Evolutionary conservation across 1,140 invertebrate genomes (phyloP), one percentile per base, ranked within the genome.

Genomic region (Ceratina australensis): DNA sequence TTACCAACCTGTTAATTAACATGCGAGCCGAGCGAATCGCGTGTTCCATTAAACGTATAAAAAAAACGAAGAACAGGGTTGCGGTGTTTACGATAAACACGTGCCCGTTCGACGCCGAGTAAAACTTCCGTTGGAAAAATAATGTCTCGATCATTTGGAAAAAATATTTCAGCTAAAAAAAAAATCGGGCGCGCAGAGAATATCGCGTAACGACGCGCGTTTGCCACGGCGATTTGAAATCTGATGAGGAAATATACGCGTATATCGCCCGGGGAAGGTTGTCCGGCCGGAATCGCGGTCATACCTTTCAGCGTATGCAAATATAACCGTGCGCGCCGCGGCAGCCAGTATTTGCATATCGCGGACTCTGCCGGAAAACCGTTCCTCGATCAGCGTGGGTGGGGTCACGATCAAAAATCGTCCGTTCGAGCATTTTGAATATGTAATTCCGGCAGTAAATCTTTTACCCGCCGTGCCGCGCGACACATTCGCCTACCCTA

Each of bases 241-340:
- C 72, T 72, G 68, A 79, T 71, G 77, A 63, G 64, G 56, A 67
- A 82, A 83, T 81, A 65, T 20, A 24, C 47, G 42, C 59, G 63
- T 80, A 72, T 65, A 78, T 54, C 47, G 18, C 72, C 67, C 49
- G 20, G 59, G 33, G 54, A 18, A 72, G 26, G 18, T 26, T 7
- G 57, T 81, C 63, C 54, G 42, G n/a, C 68, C 24, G 73, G 78
- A 47, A 56, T 22, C 56, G 50, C 26, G 56, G 59, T 56, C 73
- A n/a, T 52, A 66, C 81, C 75, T 81, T 86, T 83, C 83, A 65
- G 52, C 81, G 63, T 79, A 83, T 84, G 81, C 77, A 86, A 86
- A 86, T 86, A 86, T 66, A 79, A 69, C 74, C 72, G 76, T 64
- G 73, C 60, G 56, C 24, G 7, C n/a, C n/a, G 28, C 28, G 28